Evolutionary conservation across 2,797 vertebrate genomes (phyloP).

Genomic region (Remorina albescens): DNA sequence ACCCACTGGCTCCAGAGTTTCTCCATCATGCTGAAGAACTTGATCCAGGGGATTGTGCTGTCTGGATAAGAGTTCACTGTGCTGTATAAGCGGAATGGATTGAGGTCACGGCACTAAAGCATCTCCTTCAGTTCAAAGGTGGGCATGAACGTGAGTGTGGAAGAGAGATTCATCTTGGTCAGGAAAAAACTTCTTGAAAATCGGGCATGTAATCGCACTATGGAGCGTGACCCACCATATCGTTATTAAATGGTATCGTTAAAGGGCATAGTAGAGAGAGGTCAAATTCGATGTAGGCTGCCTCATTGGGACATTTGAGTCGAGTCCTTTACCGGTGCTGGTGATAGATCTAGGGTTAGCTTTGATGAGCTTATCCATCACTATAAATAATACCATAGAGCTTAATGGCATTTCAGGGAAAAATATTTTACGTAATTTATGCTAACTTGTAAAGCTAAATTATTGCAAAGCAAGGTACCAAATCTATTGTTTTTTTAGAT

Average conservation of each 20-base stretch:
- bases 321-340: constrained; percentile 45
- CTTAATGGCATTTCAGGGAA: constrained; percentile 32
- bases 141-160: constrained; percentile 64
- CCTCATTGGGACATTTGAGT: constrained; percentile 74
- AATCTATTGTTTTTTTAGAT: no score
- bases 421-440: constrained; percentile 4
- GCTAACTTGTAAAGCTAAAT: not conserved
- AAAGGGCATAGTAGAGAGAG: constrained; percentile 72
- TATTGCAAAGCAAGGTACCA: no score
- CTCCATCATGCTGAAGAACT: constrained; percentile 57
- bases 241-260: constrained; percentile 81
- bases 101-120: constrained; percentile 81
- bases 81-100: constrained; percentile 63
- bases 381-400: constrained; percentile 51
- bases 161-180: constrained; percentile 83
- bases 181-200: constrained; percentile 76
- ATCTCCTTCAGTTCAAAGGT: constrained; percentile 82
- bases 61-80: constrained; percentile 74
- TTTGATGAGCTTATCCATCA: constrained; percentile 71
- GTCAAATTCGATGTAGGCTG: constrained; percentile 72
- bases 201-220: constrained; percentile 80
- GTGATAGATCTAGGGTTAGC: constrained; percentile 67
- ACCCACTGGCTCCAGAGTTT: constrained; percentile 63
- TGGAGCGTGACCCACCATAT: constrained; percentile 77
- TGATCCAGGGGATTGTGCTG: constrained; percentile 74